These are phyloP conservation scores for Troglohyphantes excavatus DNA, from an alignment of 2,888 invertebrate species.

Conservation along the genomic window DNA sequence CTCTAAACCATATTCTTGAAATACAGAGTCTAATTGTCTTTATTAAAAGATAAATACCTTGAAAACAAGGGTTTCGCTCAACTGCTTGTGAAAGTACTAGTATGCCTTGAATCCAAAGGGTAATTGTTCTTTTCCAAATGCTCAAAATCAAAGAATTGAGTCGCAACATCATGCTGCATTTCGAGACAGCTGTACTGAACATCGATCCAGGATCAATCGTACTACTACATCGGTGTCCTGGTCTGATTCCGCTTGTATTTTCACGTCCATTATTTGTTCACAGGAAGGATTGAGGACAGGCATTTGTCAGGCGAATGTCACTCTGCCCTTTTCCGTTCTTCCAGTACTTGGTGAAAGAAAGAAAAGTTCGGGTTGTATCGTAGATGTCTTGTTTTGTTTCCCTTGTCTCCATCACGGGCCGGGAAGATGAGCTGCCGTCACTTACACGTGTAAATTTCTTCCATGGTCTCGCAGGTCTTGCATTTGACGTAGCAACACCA, in stretches of 20 bases:
- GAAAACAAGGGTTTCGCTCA: no score
- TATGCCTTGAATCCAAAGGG: no score
- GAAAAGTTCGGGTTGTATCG: not conserved
- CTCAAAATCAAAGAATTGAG: no score
- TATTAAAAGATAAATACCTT: no score
- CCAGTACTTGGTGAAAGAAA: not conserved
- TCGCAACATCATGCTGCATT: no score
- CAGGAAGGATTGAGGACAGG: not conserved
- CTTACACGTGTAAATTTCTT: constrained; percentile 80
- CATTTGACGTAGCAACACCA: constrained; percentile 84
- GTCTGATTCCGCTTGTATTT: not conserved
- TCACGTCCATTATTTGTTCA: not conserved
- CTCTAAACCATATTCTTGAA: not conserved
- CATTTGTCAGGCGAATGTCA: not conserved
- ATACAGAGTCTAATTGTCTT: not conserved
- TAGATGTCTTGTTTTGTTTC: not conserved
- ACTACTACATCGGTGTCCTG: not conserved
- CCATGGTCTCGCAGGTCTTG: constrained; percentile 81
- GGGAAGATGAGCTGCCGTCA: constrained; percentile 50
- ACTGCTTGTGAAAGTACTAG: no score
- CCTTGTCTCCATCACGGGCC: not conserved
- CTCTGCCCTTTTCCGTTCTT: not conserved
- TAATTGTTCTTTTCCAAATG: no score
- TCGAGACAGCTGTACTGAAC: no score
- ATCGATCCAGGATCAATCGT: not conserved